These are phyloP conservation scores for Plectropomus leopardus DNA, from an alignment of 2,113 vertebrate genomes.

Conservation along the genomic window DNA sequence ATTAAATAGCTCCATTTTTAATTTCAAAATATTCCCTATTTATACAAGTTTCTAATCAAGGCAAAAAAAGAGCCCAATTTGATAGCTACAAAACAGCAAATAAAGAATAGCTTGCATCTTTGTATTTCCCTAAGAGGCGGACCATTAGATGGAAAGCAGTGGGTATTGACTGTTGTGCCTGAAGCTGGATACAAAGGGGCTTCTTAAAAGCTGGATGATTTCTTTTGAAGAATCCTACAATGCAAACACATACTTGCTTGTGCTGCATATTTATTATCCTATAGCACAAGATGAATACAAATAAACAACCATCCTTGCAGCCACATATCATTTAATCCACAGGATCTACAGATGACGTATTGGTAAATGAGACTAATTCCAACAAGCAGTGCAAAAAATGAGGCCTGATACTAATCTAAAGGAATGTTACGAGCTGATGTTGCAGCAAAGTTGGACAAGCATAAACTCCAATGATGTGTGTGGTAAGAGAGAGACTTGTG, in stretches of 20 bases:
- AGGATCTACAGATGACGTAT: constrained; percentile 41
- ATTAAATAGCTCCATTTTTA: constrained; percentile 19
- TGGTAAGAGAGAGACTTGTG: constrained; percentile 24
- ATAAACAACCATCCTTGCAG: constrained; percentile 18
- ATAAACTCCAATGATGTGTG: constrained; percentile 40
- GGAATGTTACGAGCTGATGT: constrained; percentile 36
- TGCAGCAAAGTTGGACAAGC: constrained; percentile 52
- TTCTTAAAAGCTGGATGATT: constrained; percentile 61
- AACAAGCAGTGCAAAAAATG: constrained; percentile 4
- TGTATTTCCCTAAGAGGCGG: constrained; percentile 59
- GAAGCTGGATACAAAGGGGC: constrained; percentile 58
- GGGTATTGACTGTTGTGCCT: constrained; percentile 57
- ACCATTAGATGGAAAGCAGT: constrained; percentile 45
- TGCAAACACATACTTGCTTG: constrained; percentile 50
- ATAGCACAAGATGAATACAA: constrained; percentile 43
- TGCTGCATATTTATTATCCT: constrained; percentile 30
- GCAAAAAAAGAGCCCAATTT: constrained; percentile 37
- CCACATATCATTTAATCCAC: constrained; percentile 43
- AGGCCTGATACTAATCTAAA: constrained; percentile 17
- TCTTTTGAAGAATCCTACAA: constrained; percentile 59
- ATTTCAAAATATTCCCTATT: constrained; percentile 46
- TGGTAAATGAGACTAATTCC: constrained; percentile 54
- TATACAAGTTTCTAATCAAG: constrained; percentile 40
- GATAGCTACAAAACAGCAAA: constrained; percentile 44
- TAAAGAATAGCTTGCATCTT: constrained; percentile 41